Evolutionary conservation across 2,888 invertebrate species (phyloP), one percentile per base, ranked within the genome.

Genomic region (Pseudococcus longispinus): DNA sequence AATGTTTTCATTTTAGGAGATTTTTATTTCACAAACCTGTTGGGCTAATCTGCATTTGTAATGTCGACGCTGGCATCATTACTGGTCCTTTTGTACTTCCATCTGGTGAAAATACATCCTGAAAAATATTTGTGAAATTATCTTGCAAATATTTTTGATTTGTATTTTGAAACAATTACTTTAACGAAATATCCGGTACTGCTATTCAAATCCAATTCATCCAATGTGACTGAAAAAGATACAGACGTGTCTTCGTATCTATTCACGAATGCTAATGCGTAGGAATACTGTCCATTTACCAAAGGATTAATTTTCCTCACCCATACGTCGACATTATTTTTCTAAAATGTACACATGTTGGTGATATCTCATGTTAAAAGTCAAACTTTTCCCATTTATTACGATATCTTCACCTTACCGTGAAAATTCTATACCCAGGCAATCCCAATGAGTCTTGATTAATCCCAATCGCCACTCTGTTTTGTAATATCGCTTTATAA

Each of bases 371-470:
- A 15, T 55, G 4, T 8, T n/a, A 1, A n/a, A n/a, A 3, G 2
- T 4, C n/a, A n/a, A 18, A 20, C 4, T 55, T 55, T 15, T 55
- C 6, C 20, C 5, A 29, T 85, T 13, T 9, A n/a, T 85, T 37
- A 20, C 88, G 15, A 15, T 74, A 32, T 60, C 18, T 29, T 18
- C 18, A 70, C 70, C 91, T 90, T 88, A 91, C 92, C 85, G 90
- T 90, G 29, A 90, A 88, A 26, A 92, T 88, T 83, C 93, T 91
- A 82, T 90, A 90, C 3, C 94, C 95, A 90, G 94, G 94, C 83
- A 93, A 92, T 8, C 94, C 95, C 87, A 94, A 89, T 2, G 91
- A 90, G 91, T 95, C 95, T 90, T 95, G 95, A 91, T 94, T 93
- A 11, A 95, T 92, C 13, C 92, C 92, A 89, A 95, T 94, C 0